These are phyloP conservation scores for Coturnix japonica DNA, from an alignment of 2,113 vertebrate genomes.

Conservation along the genomic window DNA sequence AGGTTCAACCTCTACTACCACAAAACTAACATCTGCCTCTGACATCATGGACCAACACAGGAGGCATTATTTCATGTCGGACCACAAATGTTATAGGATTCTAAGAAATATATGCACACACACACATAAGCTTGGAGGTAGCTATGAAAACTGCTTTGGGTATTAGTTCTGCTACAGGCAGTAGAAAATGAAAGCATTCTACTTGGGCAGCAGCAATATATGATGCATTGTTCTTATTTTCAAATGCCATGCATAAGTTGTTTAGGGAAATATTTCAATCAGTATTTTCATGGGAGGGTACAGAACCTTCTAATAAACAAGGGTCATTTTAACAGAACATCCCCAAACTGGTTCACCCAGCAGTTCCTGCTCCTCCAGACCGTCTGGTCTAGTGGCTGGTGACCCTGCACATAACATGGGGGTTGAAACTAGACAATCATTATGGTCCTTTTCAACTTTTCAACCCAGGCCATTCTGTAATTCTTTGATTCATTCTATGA, in stretches of 20 bases:
- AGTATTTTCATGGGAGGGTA: neutral
- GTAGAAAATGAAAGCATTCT: neutral
- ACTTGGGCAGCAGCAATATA: neutral
- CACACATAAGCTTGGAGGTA: neutral
- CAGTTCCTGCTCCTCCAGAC: neutral
- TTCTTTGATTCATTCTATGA: too few species aligned
- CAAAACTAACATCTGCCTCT: too few species aligned
- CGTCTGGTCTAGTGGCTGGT: too few species aligned
- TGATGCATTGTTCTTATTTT: neutral
- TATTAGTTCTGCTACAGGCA: neutral
- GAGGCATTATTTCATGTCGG: too few species aligned
- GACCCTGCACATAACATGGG: too few species aligned
- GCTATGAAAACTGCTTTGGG: neutral
- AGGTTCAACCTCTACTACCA: too few species aligned
- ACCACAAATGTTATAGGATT: too few species aligned
- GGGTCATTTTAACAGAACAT: neutral
- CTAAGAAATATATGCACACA: too few species aligned
- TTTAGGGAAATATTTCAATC: neutral
- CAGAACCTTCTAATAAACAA: neutral
- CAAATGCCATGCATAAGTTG: neutral
- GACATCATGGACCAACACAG: too few species aligned
- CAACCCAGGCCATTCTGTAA: too few species aligned
- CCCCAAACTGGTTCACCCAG: neutral
- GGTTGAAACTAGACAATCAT: too few species aligned
- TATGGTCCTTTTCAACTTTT: too few species aligned